Evolutionary conservation across 2,888 invertebrate species (phyloP).

Genomic region (Limenitis camilla): DNA sequence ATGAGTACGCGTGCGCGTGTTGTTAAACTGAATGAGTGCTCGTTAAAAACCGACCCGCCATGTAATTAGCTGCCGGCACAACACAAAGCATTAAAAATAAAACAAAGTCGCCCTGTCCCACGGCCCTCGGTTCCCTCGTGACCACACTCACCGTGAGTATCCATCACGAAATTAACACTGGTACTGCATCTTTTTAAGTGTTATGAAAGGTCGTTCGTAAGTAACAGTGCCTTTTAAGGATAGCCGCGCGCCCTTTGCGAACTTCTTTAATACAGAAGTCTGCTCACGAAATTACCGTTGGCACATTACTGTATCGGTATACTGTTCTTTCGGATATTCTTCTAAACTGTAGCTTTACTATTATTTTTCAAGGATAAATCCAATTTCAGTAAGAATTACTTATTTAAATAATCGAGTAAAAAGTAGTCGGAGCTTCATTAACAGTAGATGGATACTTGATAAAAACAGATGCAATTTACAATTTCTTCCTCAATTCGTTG

Average conservation of each 20-base stretch:
- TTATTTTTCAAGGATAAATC: not conserved
- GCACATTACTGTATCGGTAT: slow-evolving; percentile 15
- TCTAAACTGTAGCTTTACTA: not conserved
- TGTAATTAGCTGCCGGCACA: slow-evolving; percentile 58
- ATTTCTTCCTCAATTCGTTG: slow-evolving; percentile 32
- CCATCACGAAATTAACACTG: slow-evolving; percentile 67
- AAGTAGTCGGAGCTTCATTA: slow-evolving; percentile 5
- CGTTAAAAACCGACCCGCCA: slow-evolving; percentile 60
- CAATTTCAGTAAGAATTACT: not conserved
- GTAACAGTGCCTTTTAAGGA: slow-evolving; percentile 62
- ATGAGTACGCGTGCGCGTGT: slow-evolving; percentile 43
- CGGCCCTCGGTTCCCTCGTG: slow-evolving; percentile 60
- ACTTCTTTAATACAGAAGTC: slow-evolving; percentile 22
- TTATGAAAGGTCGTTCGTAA: slow-evolving; percentile 62
- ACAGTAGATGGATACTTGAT: slow-evolving; percentile 9
- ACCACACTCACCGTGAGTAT: slow-evolving; percentile 51
- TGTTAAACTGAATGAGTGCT: slow-evolving; percentile 59
- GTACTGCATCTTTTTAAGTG: slow-evolving; percentile 62
- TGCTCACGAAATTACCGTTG: slow-evolving; percentile 24
- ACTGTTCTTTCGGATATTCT: not conserved
- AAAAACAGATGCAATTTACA: slow-evolving; percentile 8
- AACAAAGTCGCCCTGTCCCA: slow-evolving; percentile 50
- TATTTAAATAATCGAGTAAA: not conserved
- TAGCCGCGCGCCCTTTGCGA: slow-evolving; percentile 39
- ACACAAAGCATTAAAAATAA: slow-evolving; percentile 50